A percentile compares a stretch with the other conserved stretches of the same genome.
Conservation (phyloP, 2,888 invertebrate species). For the Lumbricus terrestris region DNA sequence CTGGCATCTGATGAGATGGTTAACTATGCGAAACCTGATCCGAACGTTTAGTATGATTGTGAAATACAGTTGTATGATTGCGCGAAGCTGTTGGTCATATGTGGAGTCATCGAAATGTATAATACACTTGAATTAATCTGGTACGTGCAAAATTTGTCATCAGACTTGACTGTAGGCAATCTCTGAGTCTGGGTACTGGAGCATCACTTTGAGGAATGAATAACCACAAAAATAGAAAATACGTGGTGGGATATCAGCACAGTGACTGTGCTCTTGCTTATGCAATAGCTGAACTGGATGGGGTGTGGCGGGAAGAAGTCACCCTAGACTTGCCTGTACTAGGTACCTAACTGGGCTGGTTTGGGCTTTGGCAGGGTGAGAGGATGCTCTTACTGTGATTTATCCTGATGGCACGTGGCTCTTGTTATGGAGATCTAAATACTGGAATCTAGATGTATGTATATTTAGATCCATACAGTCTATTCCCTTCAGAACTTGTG, state of each 20-base stretch:
- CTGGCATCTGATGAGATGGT: too few species aligned
- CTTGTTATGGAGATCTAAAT: too few species aligned
- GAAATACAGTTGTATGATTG: background rate
- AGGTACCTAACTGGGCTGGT: background rate
- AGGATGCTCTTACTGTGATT: background rate
- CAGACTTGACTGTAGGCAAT: background rate
- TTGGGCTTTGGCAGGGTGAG: background rate
- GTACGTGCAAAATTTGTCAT: background rate
- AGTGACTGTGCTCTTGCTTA: background rate
- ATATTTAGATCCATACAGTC: too few species aligned
- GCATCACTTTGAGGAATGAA: too few species aligned
- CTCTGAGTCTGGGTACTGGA: too few species aligned
- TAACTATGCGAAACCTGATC: too few species aligned
- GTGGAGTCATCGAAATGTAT: background rate
- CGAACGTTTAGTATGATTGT: too few species aligned
- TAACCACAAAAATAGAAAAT: too few species aligned
- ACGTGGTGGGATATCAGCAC: background rate
- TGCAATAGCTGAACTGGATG: background rate
- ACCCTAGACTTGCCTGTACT: background rate
- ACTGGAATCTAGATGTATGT: too few species aligned
- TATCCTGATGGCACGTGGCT: background rate
- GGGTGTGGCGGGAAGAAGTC: background rate
- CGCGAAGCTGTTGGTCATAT: background rate
- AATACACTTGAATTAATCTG: background rate
- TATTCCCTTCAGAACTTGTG: background rate